phyloP scores from a whole-genome alignment of 1,140 invertebrate species.

The Hetaerina americana region DNA sequence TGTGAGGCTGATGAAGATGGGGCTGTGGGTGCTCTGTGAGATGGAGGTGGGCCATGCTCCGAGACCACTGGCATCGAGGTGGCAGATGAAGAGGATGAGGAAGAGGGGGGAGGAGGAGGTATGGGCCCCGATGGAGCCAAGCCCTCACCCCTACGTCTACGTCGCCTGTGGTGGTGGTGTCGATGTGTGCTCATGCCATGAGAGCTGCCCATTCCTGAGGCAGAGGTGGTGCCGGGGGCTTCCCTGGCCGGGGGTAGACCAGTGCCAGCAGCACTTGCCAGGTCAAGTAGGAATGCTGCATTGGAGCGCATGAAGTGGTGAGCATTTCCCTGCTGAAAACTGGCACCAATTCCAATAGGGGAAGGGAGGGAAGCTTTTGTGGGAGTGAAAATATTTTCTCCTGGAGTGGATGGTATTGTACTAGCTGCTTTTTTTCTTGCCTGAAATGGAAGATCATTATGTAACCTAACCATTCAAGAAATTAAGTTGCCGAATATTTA shows the following conservation, averaged over 20 bases:
- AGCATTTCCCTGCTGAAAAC: background rate
- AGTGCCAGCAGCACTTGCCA: conserved; percentile 53
- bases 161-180: background rate
- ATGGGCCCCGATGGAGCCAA: conserved; percentile 14
- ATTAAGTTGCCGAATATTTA: too few species aligned
- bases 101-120: conserved; percentile 17
- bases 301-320: conserved; percentile 83
- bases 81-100: background rate
- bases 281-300: conserved; percentile 82
- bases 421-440: background rate
- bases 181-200: background rate
- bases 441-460: too few species aligned
- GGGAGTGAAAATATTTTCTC: conserved; percentile 9
- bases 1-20: background rate
- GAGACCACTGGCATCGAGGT: conserved; percentile 39
- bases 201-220: background rate
- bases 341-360: conserved; percentile 31
- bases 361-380: conserved; percentile 21
- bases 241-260: background rate
- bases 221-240: background rate
- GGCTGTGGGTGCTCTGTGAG: conserved; percentile 11
- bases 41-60: conserved; percentile 32
- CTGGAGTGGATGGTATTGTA: conserved; percentile 5
- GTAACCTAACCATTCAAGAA: too few species aligned
- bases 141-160: background rate